Base-by-base conservation (phyloP, 2,113 vertebrate genomes). In the Lathamus discolor region DNA sequence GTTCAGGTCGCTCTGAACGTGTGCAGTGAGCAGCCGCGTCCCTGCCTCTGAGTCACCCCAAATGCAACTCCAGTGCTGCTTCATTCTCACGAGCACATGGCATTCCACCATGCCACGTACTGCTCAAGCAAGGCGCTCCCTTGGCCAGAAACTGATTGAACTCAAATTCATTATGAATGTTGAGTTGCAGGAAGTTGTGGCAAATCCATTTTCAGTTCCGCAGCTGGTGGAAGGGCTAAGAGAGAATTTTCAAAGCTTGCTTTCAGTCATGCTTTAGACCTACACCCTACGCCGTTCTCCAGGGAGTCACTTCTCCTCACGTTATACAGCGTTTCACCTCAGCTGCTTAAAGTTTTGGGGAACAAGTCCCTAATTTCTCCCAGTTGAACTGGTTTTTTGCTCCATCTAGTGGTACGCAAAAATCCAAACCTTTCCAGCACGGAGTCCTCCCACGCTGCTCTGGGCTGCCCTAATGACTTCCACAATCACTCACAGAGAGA, bases 321-420 rank as follows among this genome's bases (percentile, higher is more conserved):
- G 17, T 84, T n/a, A 76, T 9, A 39, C n/a, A 75, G 24, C 12
- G 19, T 57, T 76, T 88, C 62, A 43, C 46, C 84, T 18, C 62
- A 69, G 57, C 52, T 69, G 9, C 33, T 22, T 67, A 37, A 70
- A 82, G 62, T 24, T 68, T 51, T 31, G 64, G 64, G 72, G 83
- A 27, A 51, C 2, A 27, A 81, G 28, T n/a, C 33, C 52, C 27
- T 43, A 2, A 77, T 86, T 83, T 35, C 11, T 44, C 52, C 55
- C 59, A 28, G 64, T 5, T 52, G 39, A 76, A 57, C 48, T 52
- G 37, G 0, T 31, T 62, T 66, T 90, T 80, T 92, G 33, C 93
- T 95, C 88, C 81, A 91, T 81, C 92, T 93, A 96, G 86, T 5
- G 75, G 78, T 31, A 19, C 85, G 44, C 8, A 75, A 55, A 88